A percentile compares a stretch with the other conserved stretches of the same genome.
phyloP scores from a whole-genome alignment of 2,113 vertebrate species.

The Girardinichthys multiradiatus region DNA sequence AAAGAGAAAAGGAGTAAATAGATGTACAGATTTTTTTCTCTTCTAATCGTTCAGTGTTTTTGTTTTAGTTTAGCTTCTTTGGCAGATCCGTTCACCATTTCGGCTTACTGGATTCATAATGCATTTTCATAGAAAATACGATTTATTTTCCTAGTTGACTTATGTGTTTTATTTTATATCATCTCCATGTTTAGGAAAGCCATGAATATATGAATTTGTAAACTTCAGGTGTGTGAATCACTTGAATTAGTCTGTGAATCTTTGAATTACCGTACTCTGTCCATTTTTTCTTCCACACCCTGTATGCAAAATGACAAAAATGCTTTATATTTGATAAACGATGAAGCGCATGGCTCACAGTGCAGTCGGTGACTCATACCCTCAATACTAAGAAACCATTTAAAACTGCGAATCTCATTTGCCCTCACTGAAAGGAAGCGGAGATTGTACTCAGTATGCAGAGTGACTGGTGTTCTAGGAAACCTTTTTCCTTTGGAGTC shows the following conservation, averaged over 20 bases:
- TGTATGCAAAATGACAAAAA: constrained; percentile 15
- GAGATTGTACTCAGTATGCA: constrained; percentile 41
- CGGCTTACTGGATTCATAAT: no score
- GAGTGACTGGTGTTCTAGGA: constrained; percentile 50
- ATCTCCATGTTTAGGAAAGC: no score
- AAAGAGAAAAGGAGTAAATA: no score
- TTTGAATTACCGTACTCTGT: neutral
- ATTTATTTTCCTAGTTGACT: no score
- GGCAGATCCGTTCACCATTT: no score
- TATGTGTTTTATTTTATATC: no score
- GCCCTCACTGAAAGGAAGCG: constrained; percentile 44
- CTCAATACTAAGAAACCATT: constrained; percentile 35
- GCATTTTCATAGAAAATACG: no score
- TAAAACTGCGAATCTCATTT: constrained; percentile 43
- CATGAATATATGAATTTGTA: no score
- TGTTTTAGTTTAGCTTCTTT: no score
- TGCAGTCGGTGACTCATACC: constrained; percentile 37
- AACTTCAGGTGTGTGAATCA: no score
- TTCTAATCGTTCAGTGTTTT: no score
- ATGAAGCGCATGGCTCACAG: neutral
- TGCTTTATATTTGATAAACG: constrained; percentile 24
- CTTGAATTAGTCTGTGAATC: neutral
- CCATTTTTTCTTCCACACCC: neutral
- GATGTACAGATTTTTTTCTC: no score
- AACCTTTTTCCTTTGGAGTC: constrained; percentile 66